A percentile compares a stretch with the other conserved stretches of the same genome.
Conservation (phyloP, 2,113 vertebrate genomes). For the Pleuronectes platessa region DNA sequence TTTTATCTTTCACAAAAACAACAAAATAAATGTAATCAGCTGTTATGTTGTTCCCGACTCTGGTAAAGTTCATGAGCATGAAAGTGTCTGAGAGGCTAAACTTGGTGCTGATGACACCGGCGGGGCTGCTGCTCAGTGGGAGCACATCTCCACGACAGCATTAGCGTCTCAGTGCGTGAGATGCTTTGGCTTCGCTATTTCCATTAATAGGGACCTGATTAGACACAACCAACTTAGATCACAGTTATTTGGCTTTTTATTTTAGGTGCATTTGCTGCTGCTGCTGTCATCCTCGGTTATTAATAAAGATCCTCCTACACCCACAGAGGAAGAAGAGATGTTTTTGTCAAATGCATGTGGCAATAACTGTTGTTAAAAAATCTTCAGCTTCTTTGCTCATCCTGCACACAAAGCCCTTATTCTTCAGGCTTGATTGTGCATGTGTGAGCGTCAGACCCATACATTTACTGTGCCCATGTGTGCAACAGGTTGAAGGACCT, state of each 20-base stretch:
- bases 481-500: constrained; percentile 14
- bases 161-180: constrained; percentile 32
- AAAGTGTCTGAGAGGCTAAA: constrained; percentile 33
- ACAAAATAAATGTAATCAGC: constrained; percentile 9
- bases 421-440: background rate
- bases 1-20: background rate
- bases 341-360: background rate
- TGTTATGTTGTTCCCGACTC: background rate
- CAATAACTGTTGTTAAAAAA: background rate
- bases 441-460: background rate
- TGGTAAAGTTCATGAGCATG: background rate
- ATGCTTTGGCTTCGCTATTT: constrained; percentile 47
- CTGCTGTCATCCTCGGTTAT: constrained; percentile 2
- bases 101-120: constrained; percentile 5
- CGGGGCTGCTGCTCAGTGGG: constrained; percentile 27
- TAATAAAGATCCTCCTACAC: background rate
- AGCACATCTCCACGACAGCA: constrained; percentile 39
- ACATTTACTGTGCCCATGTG: background rate
- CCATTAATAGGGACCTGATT: constrained; percentile 54
- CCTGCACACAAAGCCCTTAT: background rate
- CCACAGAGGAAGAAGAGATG: background rate
- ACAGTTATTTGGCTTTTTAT: constrained; percentile 54
- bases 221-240: constrained; percentile 27
- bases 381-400: background rate
- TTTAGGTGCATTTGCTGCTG: constrained; percentile 17